Conservation (phyloP, 2,113 vertebrate genomes). For the Mesitornis unicolor region DNA sequence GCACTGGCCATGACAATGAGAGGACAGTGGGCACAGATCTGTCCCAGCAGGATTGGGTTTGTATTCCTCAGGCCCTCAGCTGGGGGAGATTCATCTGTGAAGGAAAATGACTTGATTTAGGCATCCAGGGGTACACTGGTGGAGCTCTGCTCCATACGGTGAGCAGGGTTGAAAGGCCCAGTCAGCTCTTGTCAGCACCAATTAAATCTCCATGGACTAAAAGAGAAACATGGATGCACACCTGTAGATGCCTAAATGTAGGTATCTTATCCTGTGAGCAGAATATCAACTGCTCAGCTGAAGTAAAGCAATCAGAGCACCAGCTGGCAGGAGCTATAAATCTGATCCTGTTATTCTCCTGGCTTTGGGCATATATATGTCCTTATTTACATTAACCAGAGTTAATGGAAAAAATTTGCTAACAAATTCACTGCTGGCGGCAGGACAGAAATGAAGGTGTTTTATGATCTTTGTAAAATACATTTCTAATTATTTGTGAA, state of each 20-base stretch:
- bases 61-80: not conserved
- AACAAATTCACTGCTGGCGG: not conserved
- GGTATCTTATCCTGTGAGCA: not conserved
- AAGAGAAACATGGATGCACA: not conserved
- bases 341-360: not conserved
- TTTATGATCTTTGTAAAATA: not conserved
- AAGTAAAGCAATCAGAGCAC: not conserved
- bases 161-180: not conserved
- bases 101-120: not conserved
- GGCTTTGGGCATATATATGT: not conserved
- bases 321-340: not conserved
- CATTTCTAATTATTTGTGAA: not conserved
- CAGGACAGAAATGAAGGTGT: not conserved
- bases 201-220: not conserved
- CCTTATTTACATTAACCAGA: not conserved
- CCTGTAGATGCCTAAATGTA: not conserved
- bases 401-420: not conserved
- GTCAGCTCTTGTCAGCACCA: not conserved
- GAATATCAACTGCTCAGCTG: not conserved
- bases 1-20: not conserved
- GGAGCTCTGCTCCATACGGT: not conserved
- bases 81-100: not conserved
- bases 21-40: not conserved
- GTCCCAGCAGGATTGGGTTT: not conserved
- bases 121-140: not conserved